Percentiles rank a stretch among this genome's conserved stretches.
Conservation (phyloP, 2,113 vertebrate genomes). For the Amblyornis subalaris region DNA sequence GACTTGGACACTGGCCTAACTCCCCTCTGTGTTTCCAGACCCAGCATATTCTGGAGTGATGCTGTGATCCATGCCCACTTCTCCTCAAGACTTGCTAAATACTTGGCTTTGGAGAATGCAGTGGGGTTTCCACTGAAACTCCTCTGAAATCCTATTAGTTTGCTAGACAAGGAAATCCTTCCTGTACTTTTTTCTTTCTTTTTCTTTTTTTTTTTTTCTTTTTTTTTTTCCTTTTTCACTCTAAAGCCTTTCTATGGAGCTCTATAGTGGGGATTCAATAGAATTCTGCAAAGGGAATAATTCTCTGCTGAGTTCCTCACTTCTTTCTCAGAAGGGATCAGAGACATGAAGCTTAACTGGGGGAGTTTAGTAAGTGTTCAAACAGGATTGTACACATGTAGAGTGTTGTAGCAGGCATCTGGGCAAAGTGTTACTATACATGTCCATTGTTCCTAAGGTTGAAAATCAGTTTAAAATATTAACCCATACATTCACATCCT, state of each 20-base stretch:
- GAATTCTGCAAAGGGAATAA: not conserved
- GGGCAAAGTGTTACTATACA: not conserved
- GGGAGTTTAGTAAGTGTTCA: not conserved
- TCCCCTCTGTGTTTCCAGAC: not conserved
- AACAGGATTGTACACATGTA: not conserved
- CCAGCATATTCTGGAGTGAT: not conserved
- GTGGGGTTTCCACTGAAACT: not conserved
- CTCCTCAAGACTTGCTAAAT: not conserved
- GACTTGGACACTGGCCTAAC: not conserved
- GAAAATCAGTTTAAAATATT: not conserved
- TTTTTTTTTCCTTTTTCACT: fast-evolving
- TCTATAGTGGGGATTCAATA: not conserved
- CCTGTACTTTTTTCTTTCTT: fast-evolving
- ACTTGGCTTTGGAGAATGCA: not conserved
- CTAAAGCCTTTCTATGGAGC: not conserved
- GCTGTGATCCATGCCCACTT: not conserved
- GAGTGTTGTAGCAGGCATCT: not conserved
- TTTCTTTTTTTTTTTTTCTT: fast-evolving
- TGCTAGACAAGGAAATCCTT: not conserved
- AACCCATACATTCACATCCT: not conserved
- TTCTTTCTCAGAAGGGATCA: slow-evolving; percentile 23
- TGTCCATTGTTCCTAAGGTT: not conserved
- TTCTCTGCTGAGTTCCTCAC: not conserved
- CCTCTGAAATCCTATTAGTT: not conserved
- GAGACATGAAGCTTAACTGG: not conserved